Percentiles rank a stretch among this genome's conserved stretches.
These are phyloP conservation scores for Thereuonema tuberculata DNA, from an alignment of 1,140 invertebrate genomes.

Conservation along the genomic window DNA sequence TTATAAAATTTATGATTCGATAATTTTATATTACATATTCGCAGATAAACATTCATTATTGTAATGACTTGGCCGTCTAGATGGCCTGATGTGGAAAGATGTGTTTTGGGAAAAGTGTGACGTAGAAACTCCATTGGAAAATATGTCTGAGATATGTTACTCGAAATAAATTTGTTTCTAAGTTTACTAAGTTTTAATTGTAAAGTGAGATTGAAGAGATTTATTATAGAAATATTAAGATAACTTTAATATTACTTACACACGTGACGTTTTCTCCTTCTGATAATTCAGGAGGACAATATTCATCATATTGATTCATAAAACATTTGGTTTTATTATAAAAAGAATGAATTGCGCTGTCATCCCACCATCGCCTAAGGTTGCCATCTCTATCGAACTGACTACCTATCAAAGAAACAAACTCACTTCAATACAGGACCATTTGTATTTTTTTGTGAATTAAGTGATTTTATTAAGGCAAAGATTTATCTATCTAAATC, in stretches of 20 bases:
- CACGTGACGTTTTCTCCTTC: not conserved
- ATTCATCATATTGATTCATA: not conserved
- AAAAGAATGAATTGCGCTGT: slow-evolving; percentile 71
- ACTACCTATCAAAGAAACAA: slow-evolving; percentile 58
- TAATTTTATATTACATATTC: no score
- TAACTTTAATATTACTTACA: not conserved
- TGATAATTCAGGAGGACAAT: not conserved
- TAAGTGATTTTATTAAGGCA: no score
- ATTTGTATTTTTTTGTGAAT: no score
- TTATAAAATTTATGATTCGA: no score
- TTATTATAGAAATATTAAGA: not conserved
- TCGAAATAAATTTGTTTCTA: no score
- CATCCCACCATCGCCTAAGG: slow-evolving; percentile 96
- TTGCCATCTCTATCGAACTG: slow-evolving; percentile 97
- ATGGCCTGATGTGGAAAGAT: no score
- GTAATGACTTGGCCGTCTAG: no score
- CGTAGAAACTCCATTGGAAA: no score
- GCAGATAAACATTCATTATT: no score
- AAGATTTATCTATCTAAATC: no score
- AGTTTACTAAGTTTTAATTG: not conserved
- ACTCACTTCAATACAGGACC: slow-evolving; percentile 11
- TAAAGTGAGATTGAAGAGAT: not conserved
- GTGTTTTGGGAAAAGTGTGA: no score
- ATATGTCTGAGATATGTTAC: no score
- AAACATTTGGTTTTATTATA: not conserved